Base-by-base conservation (phyloP, 2,797 vertebrate species). In the Heteromormyrus szaboi region DNA sequence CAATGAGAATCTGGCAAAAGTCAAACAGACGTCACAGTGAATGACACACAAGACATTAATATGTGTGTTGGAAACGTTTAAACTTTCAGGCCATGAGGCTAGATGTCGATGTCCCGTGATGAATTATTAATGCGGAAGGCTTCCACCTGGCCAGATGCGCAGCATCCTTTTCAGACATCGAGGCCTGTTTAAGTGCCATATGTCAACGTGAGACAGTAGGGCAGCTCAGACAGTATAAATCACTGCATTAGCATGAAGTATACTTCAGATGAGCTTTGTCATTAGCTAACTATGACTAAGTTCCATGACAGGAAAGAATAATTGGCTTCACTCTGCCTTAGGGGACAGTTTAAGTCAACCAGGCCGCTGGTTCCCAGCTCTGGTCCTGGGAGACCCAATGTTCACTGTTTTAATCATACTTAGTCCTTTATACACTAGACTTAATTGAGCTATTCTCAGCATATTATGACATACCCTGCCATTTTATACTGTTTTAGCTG, bases 51-150 rank as follows among this genome's bases (percentile, higher is more conserved):
- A 62, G 65, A 85, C 88, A 85, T 86, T 50, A 33, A 91, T 89
- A 88, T 76, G 88, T 88, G 88, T 48, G 50, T 85, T 72, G 48
- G 54, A 85, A 33, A 85, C 72, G 54, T 41, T 79, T 79, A 79
- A 79, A 44, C 37, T 79, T 44, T 41, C 33, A 48, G 6, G 8
- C 33, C 6, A 37, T 88, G n/a, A 22, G 81, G 81, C 44, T 25
- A 29, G 89, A 89, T 7, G 56, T 72, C 14, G 29, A 48, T 56
- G 89, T 65, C 48, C 65, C 44, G 19, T 85, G 68, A 90, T 41
- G 79, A 90, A 79, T 90, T 91, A 92, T 93, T 92, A 91, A 92
- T 87, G 87, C 88, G 92, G 92, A 93, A 92, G 90, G 90, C 86
- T 89, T 91, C 90, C 90, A 92, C 92, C 92, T 84, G 81, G 37